Base-by-base conservation (phyloP, 1,140 invertebrate species). In the Drosophila auraria region DNA sequence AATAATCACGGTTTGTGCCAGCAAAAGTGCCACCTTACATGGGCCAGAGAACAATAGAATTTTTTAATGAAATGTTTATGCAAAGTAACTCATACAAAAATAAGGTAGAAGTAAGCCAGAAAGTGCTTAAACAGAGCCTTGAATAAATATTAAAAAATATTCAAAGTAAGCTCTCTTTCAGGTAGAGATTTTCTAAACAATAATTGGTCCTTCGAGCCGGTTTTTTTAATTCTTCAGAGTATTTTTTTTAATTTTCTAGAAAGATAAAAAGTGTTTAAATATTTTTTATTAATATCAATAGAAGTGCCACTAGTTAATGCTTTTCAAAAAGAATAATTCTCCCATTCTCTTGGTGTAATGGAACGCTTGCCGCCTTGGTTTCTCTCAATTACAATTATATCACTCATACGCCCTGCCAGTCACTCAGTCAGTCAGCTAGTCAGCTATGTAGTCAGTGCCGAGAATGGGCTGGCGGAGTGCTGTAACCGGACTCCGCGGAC, bases 331-430 rank as follows among this genome's bases (percentile, higher is more conserved):
- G 20, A 20, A 20, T 20, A 20, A 20, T 20, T 20, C 20, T 20
- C 20, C 20, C 20, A 20, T 36, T 36, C 15, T 25, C 38, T 6
- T 14, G 33, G 36, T 72, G 50, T 57, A 38, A 9, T 44, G 5
- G 9, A 49, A 64, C 23, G 50, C 20, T 20, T 20, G 20, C 23
- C 40, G 36, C 9, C 56, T 27, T 62, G 49, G 45, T 47, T 66
- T 53, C 50, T 74, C n/a, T 42, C 61, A 66, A 79, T 76, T 70
- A 72, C 57, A 80, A 66, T 61, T 80, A 68, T 72, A 77, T 82
- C 79, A 82, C 78, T 81, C 72, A 77, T 81, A 77, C 80, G 61
- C 47, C 20, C 58, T 75, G 53, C n/a, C 25, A 42, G 25, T 36
- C 36, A 49, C 25, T 54, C n/a, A 27, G 58, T 50, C 51, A 66